A percentile compares a stretch with the other conserved stretches of the same genome.
phyloP scores from a whole-genome alignment of 2,113 vertebrate species.

The Ammodytes dubius region DNA sequence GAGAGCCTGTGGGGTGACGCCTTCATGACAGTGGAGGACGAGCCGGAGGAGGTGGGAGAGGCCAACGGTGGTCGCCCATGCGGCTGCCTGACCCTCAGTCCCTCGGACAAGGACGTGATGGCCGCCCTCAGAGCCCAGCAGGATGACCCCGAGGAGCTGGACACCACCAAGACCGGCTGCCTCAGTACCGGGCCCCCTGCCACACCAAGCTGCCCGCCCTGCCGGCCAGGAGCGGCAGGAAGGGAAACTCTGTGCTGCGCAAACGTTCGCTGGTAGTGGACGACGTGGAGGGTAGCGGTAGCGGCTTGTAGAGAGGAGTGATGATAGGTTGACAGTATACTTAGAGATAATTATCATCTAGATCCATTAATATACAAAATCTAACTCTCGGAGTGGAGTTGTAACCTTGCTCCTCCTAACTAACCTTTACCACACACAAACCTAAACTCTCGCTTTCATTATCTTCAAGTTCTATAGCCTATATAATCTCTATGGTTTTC shows the following conservation, averaged over 20 bases:
- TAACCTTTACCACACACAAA: conserved; percentile 48
- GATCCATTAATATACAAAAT: conserved; percentile 34
- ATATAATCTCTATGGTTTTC: conserved; percentile 26
- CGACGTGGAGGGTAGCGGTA: conserved; percentile 87
- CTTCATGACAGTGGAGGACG: conserved; percentile 81
- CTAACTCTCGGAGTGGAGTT: conserved; percentile 40
- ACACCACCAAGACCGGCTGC: conserved; percentile 85
- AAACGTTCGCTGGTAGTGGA: conserved; percentile 82
- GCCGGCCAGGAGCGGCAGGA: conserved; percentile 56
- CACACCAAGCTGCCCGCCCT: conserved; percentile 64
- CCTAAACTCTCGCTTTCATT: conserved; percentile 34
- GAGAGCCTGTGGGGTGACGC: conserved; percentile 84
- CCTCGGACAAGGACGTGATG: conserved; percentile 82
- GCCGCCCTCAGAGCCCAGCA: conserved; percentile 80
- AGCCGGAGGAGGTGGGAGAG: conserved; percentile 60
- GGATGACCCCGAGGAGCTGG: conserved; percentile 81
- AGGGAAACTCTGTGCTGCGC: conserved; percentile 72
- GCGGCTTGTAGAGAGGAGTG: conserved; percentile 78
- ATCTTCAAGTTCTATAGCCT: conserved; percentile 20
- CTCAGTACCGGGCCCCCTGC: conserved; percentile 80
- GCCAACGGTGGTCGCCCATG: conserved; percentile 68
- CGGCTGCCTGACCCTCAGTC: conserved; percentile 84
- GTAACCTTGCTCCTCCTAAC: conserved; percentile 43
- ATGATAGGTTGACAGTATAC: background rate
- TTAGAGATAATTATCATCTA: conserved; percentile 46